Base-by-base conservation (phyloP, 1,140 invertebrate species). In the Pogonomyrmex californicus region DNA sequence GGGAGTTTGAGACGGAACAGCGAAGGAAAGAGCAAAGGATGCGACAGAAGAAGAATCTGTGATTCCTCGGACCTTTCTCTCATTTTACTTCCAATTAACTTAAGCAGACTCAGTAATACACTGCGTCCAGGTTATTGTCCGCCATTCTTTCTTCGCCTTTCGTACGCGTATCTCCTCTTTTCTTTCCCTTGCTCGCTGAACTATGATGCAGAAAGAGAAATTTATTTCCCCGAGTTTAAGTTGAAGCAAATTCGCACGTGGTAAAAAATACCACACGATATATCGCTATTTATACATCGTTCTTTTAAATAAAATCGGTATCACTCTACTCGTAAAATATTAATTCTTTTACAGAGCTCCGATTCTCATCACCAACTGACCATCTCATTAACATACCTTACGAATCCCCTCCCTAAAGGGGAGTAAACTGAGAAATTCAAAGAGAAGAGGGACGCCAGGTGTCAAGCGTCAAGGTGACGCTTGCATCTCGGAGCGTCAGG, bases 31-130 rank as follows among this genome's bases (percentile, higher is more conserved):
- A 70, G 85, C 62, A 85, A 58, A 85, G 56, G 60, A 86, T 47
- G 44, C 54, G 68, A 5, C 58, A 47, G 68, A 76, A 75, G 75
- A 90, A 83, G 83, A 88, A 88, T 90, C 89, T 86, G 83, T 77
- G 56, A 85, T 78, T 83, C 79, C 62, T 82, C 9, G 70, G 60
- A 87, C 85, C 60, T 86, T 85, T 63, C 47, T 90, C 85, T 86
- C 92, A 89, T 92, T 93, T 88, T 82, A 68, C 86, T 77, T 90
- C 91, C 92, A 93, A 93, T 93, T 93, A 93, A 93, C 91, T 87
- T 87, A 91, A 82, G 81, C 71, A 89, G 85, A 83, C 86, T 79
- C 73, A 66, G 88, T 71, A 81, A 90, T 88, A 86, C 85, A 82
- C 87, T 85, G 85, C 88, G 75, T 54, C 85, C 49, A 87, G 86